These are phyloP conservation scores for Sitta carolinensis DNA, from an alignment of 2,797 vertebrate genomes.

Conservation along the genomic window DNA sequence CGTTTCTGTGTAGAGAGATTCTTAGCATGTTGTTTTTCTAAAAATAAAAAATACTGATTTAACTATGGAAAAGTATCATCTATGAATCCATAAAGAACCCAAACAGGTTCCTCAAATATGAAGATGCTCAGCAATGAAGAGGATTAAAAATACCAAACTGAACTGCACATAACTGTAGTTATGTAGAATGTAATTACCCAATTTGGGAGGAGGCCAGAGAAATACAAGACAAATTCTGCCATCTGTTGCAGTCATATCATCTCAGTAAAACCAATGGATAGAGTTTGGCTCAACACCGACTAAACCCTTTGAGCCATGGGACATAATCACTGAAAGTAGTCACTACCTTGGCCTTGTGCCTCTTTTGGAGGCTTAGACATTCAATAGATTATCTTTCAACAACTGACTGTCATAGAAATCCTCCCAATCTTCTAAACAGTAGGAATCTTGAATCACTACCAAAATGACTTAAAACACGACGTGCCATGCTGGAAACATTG, in stretches of 20 bases:
- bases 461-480: not conserved
- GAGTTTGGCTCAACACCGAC: not conserved
- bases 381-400: not conserved
- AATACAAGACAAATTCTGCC: not conserved
- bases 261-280: not conserved
- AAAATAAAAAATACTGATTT: not conserved
- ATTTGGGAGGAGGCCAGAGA: not conserved
- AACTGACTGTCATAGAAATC: not conserved
- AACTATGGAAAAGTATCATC: not conserved
- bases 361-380: not conserved
- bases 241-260: constrained; percentile 1
- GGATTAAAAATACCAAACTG: not conserved
- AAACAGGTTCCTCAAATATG: not conserved
- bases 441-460: not conserved
- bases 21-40: not conserved
- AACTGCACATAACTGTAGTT: not conserved
- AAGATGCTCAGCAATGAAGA: not conserved
- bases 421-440: not conserved
- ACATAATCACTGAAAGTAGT: not conserved
- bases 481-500: not conserved
- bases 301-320: not conserved
- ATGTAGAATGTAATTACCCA: not conserved
- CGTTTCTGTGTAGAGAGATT: not conserved
- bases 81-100: not conserved
- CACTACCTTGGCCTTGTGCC: not conserved